Evolutionary conservation across 2,797 vertebrate species (phyloP), one percentile per base, ranked within the genome.

Genomic region (Rhinogobio ventralis): DNA sequence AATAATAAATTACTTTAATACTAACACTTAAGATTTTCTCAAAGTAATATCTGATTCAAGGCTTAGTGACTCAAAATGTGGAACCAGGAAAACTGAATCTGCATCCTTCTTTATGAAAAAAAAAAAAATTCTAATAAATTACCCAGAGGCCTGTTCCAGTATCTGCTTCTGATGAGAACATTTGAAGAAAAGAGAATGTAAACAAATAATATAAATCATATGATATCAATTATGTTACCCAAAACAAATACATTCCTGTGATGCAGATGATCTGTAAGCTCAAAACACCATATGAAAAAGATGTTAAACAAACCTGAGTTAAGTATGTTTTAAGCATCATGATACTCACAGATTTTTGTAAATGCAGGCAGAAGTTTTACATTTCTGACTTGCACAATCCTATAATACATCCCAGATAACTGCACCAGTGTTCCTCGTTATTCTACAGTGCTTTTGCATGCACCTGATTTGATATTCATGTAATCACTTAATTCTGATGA

Each of bases 1-100:
- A 57, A 23, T 42, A 57, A 53, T 19, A 49, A 20, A 36, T 10
- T 4, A 49, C 7, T 73, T 17, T 30, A 33, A 28, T 28, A 7
- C 6, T 46, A n/a, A 60, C 10, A 62, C 13, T 14, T 25, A 10
- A 25, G 4, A 25, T 25, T 57, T n/a, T 57, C 3, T 55, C 20
- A 10, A 11, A 57, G 20, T 11, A 23, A 23, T 10, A n/a, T 57
- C 23, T n/a, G 5, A 60, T 60, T 28, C 14, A 64, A 30, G 5
- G 14, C 6, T 8, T 17, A 64, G 17, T 30, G 14, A 30, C 60
- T 64, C 25, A 39, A 69, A 86, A 85, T 79, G 23, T 89, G 77
- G 36, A 75, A 89, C 86, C 75, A 87, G 89, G 84, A 76, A 89
- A 89, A 86, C 72, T 53, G 73, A 89, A 88, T 85, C 76, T 71